These are phyloP conservation scores for Petrophora chlorosata DNA, from an alignment of 2,888 invertebrate genomes.

Conservation along the genomic window DNA sequence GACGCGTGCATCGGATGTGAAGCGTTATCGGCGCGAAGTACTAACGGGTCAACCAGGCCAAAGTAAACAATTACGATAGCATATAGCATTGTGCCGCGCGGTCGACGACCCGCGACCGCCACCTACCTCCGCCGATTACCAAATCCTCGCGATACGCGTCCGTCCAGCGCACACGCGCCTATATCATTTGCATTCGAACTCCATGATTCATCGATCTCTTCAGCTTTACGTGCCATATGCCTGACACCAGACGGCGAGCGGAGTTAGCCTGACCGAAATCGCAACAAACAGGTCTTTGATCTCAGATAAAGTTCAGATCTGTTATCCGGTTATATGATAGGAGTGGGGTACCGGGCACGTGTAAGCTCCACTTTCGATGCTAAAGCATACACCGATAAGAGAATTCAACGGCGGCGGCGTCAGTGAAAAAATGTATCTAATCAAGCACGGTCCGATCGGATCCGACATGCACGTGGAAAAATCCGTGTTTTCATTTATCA, in stretches of 20 bases:
- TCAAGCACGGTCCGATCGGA: conserved; percentile 38
- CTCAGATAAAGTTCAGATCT: conserved; percentile 27
- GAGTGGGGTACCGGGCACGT: conserved; percentile 18
- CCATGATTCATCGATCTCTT: conserved; percentile 39
- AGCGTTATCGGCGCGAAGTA: conserved; percentile 36
- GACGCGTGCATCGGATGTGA: conserved; percentile 42
- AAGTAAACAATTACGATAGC: conserved; percentile 76
- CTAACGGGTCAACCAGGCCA: conserved; percentile 59
- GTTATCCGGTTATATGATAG: conserved; percentile 23
- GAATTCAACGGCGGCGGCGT: conserved; percentile 2
- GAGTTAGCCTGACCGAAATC: conserved; percentile 23
- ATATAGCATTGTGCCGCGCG: conserved; percentile 57
- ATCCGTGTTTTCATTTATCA: conserved; percentile 47
- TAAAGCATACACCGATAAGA: conserved; percentile 27
- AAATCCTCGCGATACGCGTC: conserved; percentile 39
- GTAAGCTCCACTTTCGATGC: conserved; percentile 30
- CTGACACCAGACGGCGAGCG: conserved; percentile 3
- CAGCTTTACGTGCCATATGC: conserved; percentile 11
- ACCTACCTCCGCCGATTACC: conserved; percentile 48
- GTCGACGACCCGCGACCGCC: conserved; percentile 54
- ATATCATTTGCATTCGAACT: conserved; percentile 50
- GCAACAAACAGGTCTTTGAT: conserved; percentile 34
- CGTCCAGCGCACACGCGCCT: conserved; percentile 27
- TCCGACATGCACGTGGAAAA: conserved; percentile 31
- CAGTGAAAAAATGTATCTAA: conserved; percentile 35